These are phyloP conservation scores for Procambarus virginalis DNA, from an alignment of 1,140 invertebrate species.

Conservation along the genomic window DNA sequence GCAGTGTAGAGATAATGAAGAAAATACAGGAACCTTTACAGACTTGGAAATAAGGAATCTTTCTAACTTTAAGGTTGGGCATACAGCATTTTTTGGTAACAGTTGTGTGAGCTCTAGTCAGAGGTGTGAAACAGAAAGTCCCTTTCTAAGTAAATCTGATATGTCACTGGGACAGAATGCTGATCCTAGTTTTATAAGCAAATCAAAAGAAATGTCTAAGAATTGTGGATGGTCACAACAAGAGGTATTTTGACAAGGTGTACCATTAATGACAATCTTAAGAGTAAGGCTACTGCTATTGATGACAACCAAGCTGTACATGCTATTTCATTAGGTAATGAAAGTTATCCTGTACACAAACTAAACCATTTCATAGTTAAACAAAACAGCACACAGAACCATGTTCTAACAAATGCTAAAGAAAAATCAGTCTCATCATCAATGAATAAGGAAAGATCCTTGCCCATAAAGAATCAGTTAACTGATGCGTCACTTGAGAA, in stretches of 20 bases:
- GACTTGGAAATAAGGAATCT: background rate
- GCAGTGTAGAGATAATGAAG: background rate
- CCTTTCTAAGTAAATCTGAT: background rate
- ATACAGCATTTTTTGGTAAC: background rate
- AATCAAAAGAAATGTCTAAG: background rate
- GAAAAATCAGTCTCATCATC: background rate
- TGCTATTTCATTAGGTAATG: background rate
- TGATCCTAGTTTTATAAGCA: background rate
- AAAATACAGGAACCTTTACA: background rate
- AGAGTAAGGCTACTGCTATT: background rate
- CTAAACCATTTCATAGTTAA: background rate
- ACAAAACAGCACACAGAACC: background rate
- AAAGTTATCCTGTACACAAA: background rate
- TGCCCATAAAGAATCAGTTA: background rate
- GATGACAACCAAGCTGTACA: background rate
- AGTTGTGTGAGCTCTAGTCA: background rate
- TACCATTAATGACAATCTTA: background rate
- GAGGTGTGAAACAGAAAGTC: background rate
- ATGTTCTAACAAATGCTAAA: background rate
- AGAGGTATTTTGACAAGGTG: background rate
- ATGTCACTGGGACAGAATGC: background rate
- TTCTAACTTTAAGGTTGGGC: background rate
- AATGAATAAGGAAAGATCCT: background rate
- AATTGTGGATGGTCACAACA: background rate
- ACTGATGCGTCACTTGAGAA: background rate